Evolutionary conservation across 2,113 vertebrate species (phyloP), one percentile per base, ranked within the genome.

Genomic region (Callipepla squamata): DNA sequence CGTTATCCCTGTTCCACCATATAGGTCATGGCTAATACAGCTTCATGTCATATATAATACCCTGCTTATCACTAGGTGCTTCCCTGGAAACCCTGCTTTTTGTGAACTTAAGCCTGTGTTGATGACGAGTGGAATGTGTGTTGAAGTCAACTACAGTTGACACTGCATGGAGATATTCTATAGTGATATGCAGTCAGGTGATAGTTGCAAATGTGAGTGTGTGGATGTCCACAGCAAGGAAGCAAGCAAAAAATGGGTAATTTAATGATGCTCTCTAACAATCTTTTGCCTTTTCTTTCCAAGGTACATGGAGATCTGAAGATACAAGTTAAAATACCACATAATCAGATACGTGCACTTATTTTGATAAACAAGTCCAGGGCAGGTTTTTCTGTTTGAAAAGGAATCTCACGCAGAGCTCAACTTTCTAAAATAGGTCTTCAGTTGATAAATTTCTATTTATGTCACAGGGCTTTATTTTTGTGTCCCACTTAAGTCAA

Each of bases 1-100:
- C 18, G 32, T 18, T 20, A 7, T 30, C 28, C 62, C 19, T 32
- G 50, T 15, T 6, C 42, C 62, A 13, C 21, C 23, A 0, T 3
- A 1, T 4, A 40, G 15, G 10, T 36, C 40, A 36, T 32, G 23
- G 21, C 18, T 32, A 12, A 16, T 2, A 2, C 44, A 4, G 3
- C 6, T 1, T 7, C 0, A 26, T 3, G 3, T 44, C 7, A 1
- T 1, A 0, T 6, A 8, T 9, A 61, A 19, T 15, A 51, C 13
- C 47, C 45, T 53, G 57, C 19, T 38, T 9, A 32, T 40, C 13
- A 28, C 20, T 18, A 11, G 47, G 3, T 25, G 38, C 30, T 44
- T 28, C 19, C 28, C 69, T 55, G 79, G 65, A 53, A 65, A 10
- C 19, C 4, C 10, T 18, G 6, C 10, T 45, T 32, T 18, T 38